phyloP scores from a whole-genome alignment of 2,113 vertebrate genomes.

The Elephas maximus region DNA sequence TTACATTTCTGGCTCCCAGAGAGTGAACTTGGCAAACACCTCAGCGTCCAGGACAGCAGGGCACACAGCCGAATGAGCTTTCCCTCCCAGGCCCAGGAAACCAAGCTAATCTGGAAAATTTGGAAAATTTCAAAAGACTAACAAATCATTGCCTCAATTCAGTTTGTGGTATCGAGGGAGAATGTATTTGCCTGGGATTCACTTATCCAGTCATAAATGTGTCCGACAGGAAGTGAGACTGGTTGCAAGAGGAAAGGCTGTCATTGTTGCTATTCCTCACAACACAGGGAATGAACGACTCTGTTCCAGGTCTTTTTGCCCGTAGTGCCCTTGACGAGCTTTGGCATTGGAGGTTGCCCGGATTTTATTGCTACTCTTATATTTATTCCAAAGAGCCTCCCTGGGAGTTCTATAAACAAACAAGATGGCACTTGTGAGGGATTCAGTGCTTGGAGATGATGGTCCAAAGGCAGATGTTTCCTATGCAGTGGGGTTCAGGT shows the following conservation, averaged over 20 bases:
- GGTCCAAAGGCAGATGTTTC: background rate
- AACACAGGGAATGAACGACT: background rate
- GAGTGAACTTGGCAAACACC: background rate
- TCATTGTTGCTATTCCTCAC: background rate
- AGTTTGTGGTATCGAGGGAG: background rate
- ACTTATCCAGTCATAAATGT: background rate
- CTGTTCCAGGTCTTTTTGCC: background rate
- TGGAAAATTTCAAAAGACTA: conserved; percentile 51
- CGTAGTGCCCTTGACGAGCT: background rate
- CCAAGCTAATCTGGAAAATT: conserved; percentile 52
- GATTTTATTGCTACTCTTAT: background rate
- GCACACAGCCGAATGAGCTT: background rate
- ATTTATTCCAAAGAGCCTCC: background rate
- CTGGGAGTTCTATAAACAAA: background rate
- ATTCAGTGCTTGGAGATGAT: background rate
- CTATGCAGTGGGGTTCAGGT: background rate
- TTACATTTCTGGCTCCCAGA: conserved; percentile 65
- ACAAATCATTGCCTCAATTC: background rate
- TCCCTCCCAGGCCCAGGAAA: conserved; percentile 22
- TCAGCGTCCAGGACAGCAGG: conserved; percentile 29
- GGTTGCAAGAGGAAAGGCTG: background rate
- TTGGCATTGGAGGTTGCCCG: background rate
- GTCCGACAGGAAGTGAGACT: background rate
- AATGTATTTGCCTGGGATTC: background rate
- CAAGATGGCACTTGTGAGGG: background rate